Percentiles rank a stretch among this genome's conserved stretches.
Conservation (phyloP, 2,113 vertebrate genomes). For the Syngnathus typhle region DNA sequence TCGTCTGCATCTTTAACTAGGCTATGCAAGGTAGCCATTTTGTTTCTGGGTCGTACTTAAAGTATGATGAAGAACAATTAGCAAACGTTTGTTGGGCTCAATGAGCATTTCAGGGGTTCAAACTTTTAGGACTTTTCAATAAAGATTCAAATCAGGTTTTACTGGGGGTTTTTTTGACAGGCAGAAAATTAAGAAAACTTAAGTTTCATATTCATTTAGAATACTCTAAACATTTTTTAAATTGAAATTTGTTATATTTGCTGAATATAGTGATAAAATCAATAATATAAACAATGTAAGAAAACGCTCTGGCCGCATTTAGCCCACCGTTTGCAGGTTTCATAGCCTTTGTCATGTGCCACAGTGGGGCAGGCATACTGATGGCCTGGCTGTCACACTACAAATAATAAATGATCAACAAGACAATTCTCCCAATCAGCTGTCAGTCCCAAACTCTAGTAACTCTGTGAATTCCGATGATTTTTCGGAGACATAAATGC, state of each 20-base stretch:
- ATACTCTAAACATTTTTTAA: no score
- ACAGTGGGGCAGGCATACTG: background rate
- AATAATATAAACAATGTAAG: no score
- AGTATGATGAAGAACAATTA: background rate
- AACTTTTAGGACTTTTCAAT: no score
- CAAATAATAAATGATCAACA: background rate
- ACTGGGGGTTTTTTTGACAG: no score
- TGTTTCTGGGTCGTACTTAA: background rate
- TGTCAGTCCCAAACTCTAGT: background rate
- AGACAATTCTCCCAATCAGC: background rate
- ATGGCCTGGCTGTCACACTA: background rate
- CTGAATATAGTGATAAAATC: no score
- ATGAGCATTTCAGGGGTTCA: background rate
- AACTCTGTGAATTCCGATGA: background rate
- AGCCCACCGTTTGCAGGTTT: background rate
- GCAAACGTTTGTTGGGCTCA: background rate
- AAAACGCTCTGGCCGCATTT: background rate
- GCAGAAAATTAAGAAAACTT: no score
- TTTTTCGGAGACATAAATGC: background rate
- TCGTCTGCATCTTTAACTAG: conserved; percentile 34
- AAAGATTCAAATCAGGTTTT: no score
- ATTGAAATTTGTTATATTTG: no score
- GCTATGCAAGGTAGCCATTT: background rate
- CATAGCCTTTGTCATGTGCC: background rate
- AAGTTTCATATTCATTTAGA: no score